These are phyloP conservation scores for Seriola rivoliana DNA, from an alignment of 2,113 vertebrate genomes.

Conservation along the genomic window DNA sequence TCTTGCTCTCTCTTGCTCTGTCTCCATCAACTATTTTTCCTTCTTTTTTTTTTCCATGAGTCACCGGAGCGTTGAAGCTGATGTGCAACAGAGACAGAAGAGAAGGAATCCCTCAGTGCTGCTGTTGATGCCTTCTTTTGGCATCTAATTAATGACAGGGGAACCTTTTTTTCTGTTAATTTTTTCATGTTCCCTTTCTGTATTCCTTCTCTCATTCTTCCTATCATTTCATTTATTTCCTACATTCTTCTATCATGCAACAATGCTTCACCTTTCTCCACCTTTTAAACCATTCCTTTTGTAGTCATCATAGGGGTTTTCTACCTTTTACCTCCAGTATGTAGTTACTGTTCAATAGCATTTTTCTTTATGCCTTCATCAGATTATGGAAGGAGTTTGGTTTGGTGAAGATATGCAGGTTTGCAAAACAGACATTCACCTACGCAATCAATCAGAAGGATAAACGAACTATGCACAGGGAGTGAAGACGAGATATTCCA, in stretches of 20 bases:
- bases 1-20: conserved; percentile 11
- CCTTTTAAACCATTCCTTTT: neutral
- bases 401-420: neutral
- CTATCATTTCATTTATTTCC: neutral
- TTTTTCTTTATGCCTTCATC: neutral
- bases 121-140: conserved; percentile 62
- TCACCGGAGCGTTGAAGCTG: conserved; percentile 32
- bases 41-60: neutral
- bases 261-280: neutral
- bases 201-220: neutral
- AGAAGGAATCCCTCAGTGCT: conserved; percentile 33
- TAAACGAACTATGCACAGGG: neutral
- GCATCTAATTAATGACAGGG: conserved; percentile 67
- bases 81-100: conserved; percentile 29
- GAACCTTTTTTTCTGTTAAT: conserved; percentile 34
- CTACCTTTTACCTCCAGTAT: neutral
- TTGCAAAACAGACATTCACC: neutral
- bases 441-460: neutral
- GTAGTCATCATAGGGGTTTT: neutral
- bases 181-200: conserved; percentile 1
- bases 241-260: conserved; percentile 8
- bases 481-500: neutral
- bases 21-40: conserved; percentile 1
- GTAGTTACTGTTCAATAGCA: too few species aligned
- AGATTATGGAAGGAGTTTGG: neutral